Conservation (phyloP, 1,140 invertebrate species). For the Drosophila pseudoobscura region DNA sequence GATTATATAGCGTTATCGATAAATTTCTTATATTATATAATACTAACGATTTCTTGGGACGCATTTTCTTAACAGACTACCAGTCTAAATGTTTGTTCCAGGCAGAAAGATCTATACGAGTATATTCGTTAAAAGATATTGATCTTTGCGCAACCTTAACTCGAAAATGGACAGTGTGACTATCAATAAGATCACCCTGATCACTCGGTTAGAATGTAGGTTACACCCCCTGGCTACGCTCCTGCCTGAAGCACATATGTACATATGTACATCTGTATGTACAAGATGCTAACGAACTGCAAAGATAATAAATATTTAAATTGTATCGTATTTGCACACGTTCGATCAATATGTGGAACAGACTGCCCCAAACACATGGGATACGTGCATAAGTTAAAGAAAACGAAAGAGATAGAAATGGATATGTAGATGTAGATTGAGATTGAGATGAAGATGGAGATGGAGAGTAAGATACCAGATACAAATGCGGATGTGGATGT, state of each 20-base stretch:
- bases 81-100: too few relatives aligned
- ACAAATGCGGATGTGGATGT: constrained; percentile 58
- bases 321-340: constrained; percentile 82
- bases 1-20: too few relatives aligned
- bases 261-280: too few relatives aligned
- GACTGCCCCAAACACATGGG: constrained; percentile 17
- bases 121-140: too few relatives aligned
- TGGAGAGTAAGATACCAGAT: constrained; percentile 14
- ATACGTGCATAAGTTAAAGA: constrained; percentile 53
- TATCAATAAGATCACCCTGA: too few relatives aligned
- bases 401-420: constrained; percentile 20
- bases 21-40: too few relatives aligned
- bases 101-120: too few relatives aligned
- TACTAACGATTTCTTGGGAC: too few relatives aligned
- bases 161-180: too few relatives aligned
- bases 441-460: background rate
- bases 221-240: constrained; percentile 11
- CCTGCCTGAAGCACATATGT: constrained; percentile 62
- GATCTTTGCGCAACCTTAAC: too few relatives aligned
- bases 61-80: too few relatives aligned
- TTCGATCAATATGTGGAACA: constrained; percentile 80
- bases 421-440: background rate
- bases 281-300: constrained; percentile 83
- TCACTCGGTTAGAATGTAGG: background rate
- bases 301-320: constrained; percentile 83